A percentile compares a stretch with the other conserved stretches of the same genome.
Evolutionary conservation across 1,140 invertebrate species (phyloP).

Genomic region (Metopolophium dirhodum): DNA sequence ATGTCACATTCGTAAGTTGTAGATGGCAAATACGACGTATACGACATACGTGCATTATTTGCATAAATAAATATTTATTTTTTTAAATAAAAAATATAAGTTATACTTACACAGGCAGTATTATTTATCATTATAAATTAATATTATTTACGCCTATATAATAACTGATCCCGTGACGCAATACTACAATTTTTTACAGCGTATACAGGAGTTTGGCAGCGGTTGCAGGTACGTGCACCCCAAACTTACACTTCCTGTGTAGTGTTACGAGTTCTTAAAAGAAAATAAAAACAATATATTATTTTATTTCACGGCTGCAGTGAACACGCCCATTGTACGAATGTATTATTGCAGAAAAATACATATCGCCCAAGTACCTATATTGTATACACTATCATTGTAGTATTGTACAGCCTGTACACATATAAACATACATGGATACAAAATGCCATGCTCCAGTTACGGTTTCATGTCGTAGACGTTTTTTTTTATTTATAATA

Average conservation of each 20-base stretch:
- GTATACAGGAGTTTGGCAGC: not conserved
- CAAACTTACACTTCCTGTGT: not conserved
- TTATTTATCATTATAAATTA: no score
- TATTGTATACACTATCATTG: not conserved
- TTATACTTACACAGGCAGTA: no score
- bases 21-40: not conserved
- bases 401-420: not conserved
- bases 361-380: not conserved
- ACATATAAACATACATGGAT: not conserved
- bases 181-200: not conserved
- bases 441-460: not conserved
- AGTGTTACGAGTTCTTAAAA: not conserved
- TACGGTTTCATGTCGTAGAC: not conserved
- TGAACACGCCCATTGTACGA: not conserved
- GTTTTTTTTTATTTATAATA: not conserved
- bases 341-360: not conserved
- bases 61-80: not conserved
- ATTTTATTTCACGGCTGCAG: not conserved
- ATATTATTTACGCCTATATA: no score
- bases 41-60: slow-evolving; percentile 1
- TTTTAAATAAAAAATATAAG: not conserved
- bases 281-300: not conserved
- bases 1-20: not conserved
- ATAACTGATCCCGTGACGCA: not conserved
- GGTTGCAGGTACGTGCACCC: not conserved